Percentiles rank a stretch among this genome's conserved stretches.
Evolutionary conservation across 2,113 vertebrate species (phyloP).

Genomic region (Picathartes gymnocephalus): DNA sequence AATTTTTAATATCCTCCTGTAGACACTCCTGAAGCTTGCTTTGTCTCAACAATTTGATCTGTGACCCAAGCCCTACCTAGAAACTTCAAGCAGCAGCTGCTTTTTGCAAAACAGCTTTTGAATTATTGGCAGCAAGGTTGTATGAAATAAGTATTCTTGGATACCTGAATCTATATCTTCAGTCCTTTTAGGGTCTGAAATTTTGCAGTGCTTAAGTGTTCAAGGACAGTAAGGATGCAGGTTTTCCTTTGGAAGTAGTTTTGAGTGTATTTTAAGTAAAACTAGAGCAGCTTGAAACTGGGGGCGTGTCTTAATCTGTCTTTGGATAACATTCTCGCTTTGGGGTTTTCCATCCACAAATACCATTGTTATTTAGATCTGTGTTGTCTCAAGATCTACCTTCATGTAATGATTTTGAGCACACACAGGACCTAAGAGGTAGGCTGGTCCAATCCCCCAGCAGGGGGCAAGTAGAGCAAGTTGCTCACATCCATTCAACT

Average conservation of each 20-base stretch:
- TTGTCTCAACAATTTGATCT: not conserved
- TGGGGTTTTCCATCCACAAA: not conserved
- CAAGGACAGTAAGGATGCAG: not conserved
- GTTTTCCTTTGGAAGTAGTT: not conserved
- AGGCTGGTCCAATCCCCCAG: fast-evolving
- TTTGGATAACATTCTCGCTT: not conserved
- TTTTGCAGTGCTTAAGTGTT: not conserved
- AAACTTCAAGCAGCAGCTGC: not conserved
- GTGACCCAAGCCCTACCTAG: not conserved
- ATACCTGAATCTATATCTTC: not conserved
- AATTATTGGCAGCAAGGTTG: not conserved
- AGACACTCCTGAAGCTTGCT: not conserved
- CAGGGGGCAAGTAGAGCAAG: not conserved
- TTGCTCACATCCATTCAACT: not conserved
- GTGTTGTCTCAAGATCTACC: not conserved
- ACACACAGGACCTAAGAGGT: not conserved
- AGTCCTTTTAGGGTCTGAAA: not conserved
- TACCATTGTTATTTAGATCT: not conserved
- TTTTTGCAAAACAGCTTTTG: not conserved
- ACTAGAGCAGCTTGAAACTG: not conserved
- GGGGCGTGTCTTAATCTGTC: not conserved
- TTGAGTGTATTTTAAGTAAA: not conserved
- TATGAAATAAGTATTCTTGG: not conserved
- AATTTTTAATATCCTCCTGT: not conserved
- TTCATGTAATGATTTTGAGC: not conserved